Evolutionary conservation across 1,140 invertebrate species (phyloP), one percentile per base, ranked within the genome.

Genomic region (Bombus balteatus): DNA sequence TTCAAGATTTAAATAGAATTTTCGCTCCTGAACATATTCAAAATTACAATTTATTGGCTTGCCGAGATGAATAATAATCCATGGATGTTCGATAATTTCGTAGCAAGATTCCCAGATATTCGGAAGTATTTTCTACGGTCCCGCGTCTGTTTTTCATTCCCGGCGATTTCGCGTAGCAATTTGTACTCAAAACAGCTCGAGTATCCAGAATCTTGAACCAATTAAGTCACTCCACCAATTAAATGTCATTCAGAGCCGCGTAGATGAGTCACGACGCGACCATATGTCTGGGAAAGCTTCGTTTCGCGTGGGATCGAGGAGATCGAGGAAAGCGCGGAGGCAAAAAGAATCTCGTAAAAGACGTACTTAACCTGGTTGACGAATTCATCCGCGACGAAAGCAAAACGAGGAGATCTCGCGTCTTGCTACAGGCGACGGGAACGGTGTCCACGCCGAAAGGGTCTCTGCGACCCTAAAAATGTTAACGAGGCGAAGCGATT

Each of bases 161-260:
- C 57, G 5, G 8, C 72, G 18, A 37, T 81, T 34, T 66, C 15
- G 25, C 15, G 34, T 53, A 28, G n/a, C 18, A 37, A 37, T 62
- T 43, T 34, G 74, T 32, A 39, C 5, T 18, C 0, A 53, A 70
- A 79, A 37, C 59, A 15, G 8, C 59, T 85, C 79, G 73, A 88
- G 41, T 39, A 66, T 79, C 65, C 47, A 34, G 37, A 32, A 66
- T 81, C 81, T 89, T 78, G 70, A 83, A 79, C 59, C 41, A 74
- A 79, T 78, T 73, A 47, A 47, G 39, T 25, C 15, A 62, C 84
- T 87, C 62, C 82, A 80, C 82, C 87, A 85, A 89, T 87, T 88
- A 85, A 68, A 70, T 39, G 37, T 53, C 47, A 25, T 34, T 66
- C n/a, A 65, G 25, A 22, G 65, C 65, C 41, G 8, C 47, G 37